Evolutionary conservation across 1,140 invertebrate genomes (phyloP).

Genomic region (Dendrolimus punctatus): DNA sequence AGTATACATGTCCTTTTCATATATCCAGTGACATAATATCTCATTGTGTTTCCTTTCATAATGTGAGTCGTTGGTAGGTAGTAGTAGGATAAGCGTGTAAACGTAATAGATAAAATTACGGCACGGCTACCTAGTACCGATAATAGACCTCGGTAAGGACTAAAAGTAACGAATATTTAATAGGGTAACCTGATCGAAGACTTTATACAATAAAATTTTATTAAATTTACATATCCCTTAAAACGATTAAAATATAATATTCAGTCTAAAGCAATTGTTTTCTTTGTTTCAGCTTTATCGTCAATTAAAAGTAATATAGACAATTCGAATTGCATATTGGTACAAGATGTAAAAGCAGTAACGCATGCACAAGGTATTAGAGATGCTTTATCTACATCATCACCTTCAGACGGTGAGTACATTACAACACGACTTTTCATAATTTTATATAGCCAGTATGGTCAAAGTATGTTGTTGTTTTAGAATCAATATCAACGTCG

Average conservation of each 20-base stretch:
- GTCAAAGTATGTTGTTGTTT: neutral
- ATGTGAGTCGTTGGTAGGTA: constrained; percentile 27
- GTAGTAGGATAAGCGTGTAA: constrained; percentile 25
- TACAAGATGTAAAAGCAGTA: constrained; percentile 91
- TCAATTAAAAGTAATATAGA: constrained; percentile 89
- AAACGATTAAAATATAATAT: neutral
- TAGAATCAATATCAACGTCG: constrained; percentile 72
- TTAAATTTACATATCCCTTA: too few species aligned
- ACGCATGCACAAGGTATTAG: constrained; percentile 85
- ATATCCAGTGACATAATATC: constrained; percentile 18
- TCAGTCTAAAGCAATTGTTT: constrained; percentile 18
- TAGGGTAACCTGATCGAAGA: constrained; percentile 24
- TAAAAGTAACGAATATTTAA: constrained; percentile 34
- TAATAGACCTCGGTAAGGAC: constrained; percentile 26
- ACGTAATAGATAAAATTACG: constrained; percentile 31
- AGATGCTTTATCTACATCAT: constrained; percentile 80
- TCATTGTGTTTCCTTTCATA: constrained; percentile 41
- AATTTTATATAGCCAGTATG: constrained; percentile 1
- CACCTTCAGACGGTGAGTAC: constrained; percentile 80
- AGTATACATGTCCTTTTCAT: constrained; percentile 22
- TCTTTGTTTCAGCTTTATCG: constrained; percentile 82
- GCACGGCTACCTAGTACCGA: constrained; percentile 34
- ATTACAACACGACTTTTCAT: neutral
- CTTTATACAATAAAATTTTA: constrained; percentile 5
- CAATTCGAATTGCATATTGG: constrained; percentile 88